Base-by-base conservation (phyloP, 2,797 vertebrate genomes). In the Pelochelys cantorii region DNA sequence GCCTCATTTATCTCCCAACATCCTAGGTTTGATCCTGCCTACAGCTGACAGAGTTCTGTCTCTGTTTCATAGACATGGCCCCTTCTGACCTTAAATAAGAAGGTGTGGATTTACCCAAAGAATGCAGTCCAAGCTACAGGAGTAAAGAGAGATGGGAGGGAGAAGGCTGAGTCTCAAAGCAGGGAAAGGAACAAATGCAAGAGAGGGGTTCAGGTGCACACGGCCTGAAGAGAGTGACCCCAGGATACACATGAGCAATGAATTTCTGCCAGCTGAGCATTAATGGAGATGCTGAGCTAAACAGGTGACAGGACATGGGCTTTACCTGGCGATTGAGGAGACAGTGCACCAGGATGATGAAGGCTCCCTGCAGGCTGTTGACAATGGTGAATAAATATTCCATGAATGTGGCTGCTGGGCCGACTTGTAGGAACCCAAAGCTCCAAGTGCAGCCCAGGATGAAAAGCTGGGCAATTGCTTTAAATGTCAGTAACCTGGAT, bases 281-380 rank as follows among this genome's bases (percentile, higher is more conserved):
- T 31, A 68, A 18, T 34, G 65, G 20, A 74, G 37, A 20, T 25
- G 68, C 42, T 42, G 37, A 37, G 37, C 37, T 37, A 37, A 20
- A 22, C 18, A 11, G 34, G 68, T 22, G 23, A 74, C 34, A 75
- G 71, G 11, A 1, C 34, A 74, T 42, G 42, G 37, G 71, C 71
- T 75, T 75, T 37, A 48, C 48, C 62, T 68, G 62, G 6, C 8
- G 31, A n/a, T 68, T 68, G 62, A 68, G 62, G n/a, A 68, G 62
- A 68, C 97, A 97, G 87, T 97, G 95, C 2, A 97, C 94, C 15
- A 97, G 62, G 78, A 97, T 97, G 56, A 97, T 89, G 86, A 95
- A 97, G 62, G 84, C 2, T 10, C 97, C 97, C 77, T 97, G 97
- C 4, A 97, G 84, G 57, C 85, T 94, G 22, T 96, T 97, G 87